Evolutionary conservation across 1,140 invertebrate species (phyloP), one percentile per base, ranked within the genome.

Genomic region (Paralvinella palmiformis): DNA sequence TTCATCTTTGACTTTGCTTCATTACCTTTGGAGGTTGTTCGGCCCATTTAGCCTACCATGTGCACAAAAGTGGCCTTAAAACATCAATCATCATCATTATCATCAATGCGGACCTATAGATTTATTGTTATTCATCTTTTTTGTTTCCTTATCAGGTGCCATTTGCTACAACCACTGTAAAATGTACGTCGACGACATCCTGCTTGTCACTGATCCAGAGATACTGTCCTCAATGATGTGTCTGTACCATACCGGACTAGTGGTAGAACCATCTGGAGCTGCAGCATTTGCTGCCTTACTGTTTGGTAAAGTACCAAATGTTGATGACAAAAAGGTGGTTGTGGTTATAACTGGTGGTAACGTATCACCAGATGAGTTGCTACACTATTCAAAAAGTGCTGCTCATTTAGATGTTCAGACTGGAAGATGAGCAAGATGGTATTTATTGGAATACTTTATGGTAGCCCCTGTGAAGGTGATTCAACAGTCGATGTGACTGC

Each of bases 241-340:
- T 7, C 64, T 78, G n/a, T 74, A 72, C 64, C 27, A 71, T n/a
- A 55, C 62, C n/a, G 75, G 75, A 29, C 63, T 77, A 27, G 70
- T 73, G n/a, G 76, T 72, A 1, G 76, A 78, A 64, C 74, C 75
- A 1, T 73, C 75, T 6, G 76, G 75, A n/a, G 67, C 68, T 64
- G 76, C 76, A 31, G 76, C 72, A 10, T 68, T 77, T 62, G 74
- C 75, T 13, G 74, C 76, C 10, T 52, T 78, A 0, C 29, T 74
- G 13, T 52, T 56, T 31, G 63, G 65, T 6, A 70, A 72, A 20
- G 70, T 78, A 17, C 75, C 75, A 24, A 67, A 76, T 50, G 60
- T 72, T 37, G 57, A 62, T 22, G 70, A 67, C 5, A 77, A 75
- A 62, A 75, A 74, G 36, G 72, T 78, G 13, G 69, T 76, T 20